Base-by-base conservation (phyloP, 53 echinoderm and acorn worm species). In the Apostichopus leukothele region DNA sequence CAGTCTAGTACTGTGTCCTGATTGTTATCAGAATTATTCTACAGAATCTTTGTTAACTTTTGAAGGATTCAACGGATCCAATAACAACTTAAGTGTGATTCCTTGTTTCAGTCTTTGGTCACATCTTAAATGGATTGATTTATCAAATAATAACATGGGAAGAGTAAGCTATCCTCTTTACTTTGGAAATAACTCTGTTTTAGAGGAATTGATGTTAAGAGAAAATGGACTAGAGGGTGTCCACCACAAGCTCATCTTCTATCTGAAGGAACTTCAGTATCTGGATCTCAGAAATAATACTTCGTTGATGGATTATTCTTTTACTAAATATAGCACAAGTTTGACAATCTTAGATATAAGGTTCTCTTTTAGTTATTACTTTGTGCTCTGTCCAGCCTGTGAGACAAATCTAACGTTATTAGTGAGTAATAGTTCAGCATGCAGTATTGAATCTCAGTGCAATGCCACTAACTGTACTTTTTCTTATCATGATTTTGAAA, bases 71-170 rank as follows among this genome's bases (percentile, higher is more conserved):
- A 81, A 81, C 55, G 81, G 81, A 81, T 81, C 81, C 5, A 5
- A 20, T 19, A 81, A 21, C 51, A 7, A 81, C 6, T 22, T 81
- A 1, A 5, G 3, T 11, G 13, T 20, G 8, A 2, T 81, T 12
- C 81, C 81, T 21, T 81, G 54, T 18, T 81, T 81, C 23, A 23
- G 11, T 81, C 4, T 9, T 9, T 81, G 81, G 81, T 52, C 81
- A 9, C 3, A 19, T 9, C 60, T 81, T 81, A 20, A 81, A 81
- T 81, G 81, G 81, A 81, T 81, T 9, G 81, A 81, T 81, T 54
- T 81, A 5, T 81, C 81, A 54, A 20, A 21, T 57, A 81, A 59
- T 7, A 12, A 55, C 21, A 81, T 81, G 0, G 14, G 25, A 25
- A 25, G 25, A 25, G 25, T 25, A 25, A 25, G 25, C 25, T 25